Conservation (phyloP, 2,797 vertebrate species). For the Rhinichthys osculus region DNA sequence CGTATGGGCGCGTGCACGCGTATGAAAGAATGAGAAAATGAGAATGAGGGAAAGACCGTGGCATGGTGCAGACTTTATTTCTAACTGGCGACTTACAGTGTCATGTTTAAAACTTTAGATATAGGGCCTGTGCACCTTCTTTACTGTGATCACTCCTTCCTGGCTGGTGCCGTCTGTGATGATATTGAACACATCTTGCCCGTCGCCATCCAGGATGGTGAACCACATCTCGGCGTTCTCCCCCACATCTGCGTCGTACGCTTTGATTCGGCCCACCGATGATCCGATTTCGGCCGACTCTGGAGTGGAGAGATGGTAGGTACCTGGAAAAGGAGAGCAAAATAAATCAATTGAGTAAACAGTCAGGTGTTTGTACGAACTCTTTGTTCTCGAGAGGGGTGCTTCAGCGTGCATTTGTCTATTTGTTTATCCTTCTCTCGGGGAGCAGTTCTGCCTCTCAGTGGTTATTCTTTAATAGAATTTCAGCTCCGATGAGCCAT, state of each 20-base stretch:
- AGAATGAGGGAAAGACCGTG: constrained; percentile 5
- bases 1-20: neutral
- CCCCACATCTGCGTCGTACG: constrained; percentile 89
- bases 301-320: constrained; percentile 86
- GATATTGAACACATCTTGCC: constrained; percentile 89
- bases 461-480: constrained; percentile 64
- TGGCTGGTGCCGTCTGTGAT: constrained; percentile 91
- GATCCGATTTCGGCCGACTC: constrained; percentile 89
- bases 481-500: constrained; percentile 61
- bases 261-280: constrained; percentile 90
- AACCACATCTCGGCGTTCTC: constrained; percentile 93
- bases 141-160: constrained; percentile 93
- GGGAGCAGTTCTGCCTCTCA: constrained; percentile 47
- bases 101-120: constrained; percentile 36
- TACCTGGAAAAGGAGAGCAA: constrained; percentile 76
- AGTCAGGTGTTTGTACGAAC: constrained; percentile 45
- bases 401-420: constrained; percentile 54
- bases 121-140: constrained; percentile 81
- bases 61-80: constrained; percentile 3
- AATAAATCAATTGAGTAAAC: constrained; percentile 45
- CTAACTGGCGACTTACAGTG: neutral
- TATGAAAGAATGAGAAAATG: constrained; percentile 11
- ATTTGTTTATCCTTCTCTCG: constrained; percentile 57
- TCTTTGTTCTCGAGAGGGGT: constrained; percentile 48
- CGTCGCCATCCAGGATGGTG: constrained; percentile 84